Evolutionary conservation across 2,888 invertebrate genomes (phyloP).

Genomic region (Taenaris catops): DNA sequence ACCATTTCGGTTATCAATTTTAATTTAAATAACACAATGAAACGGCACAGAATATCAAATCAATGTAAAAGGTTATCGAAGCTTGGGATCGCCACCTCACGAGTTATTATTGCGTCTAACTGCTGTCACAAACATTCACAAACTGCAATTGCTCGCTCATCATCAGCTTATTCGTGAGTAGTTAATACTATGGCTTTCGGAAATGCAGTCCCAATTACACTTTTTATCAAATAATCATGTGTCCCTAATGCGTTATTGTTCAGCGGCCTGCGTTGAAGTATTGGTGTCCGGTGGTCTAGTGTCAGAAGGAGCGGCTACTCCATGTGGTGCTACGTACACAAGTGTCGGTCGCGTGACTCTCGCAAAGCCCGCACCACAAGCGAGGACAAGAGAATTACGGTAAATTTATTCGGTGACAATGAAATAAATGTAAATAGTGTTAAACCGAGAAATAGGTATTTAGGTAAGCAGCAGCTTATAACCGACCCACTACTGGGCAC

Average conservation of each 20-base stretch:
- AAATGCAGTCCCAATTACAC: too few relatives aligned
- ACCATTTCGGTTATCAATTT: too few relatives aligned
- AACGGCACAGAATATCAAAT: too few relatives aligned
- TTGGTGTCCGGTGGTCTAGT: slow-evolving; percentile 68
- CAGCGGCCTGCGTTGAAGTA: slow-evolving; percentile 69
- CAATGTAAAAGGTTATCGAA: slow-evolving; percentile 98
- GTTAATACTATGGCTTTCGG: too few relatives aligned
- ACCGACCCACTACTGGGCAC: too few relatives aligned
- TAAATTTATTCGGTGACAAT: too few relatives aligned
- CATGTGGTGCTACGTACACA: slow-evolving; percentile 71
- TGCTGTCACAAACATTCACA: slow-evolving; percentile 85
- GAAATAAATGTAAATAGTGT: too few relatives aligned
- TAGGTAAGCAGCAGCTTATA: too few relatives aligned
- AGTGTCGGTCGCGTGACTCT: slow-evolving; percentile 68
- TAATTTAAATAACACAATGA: too few relatives aligned
- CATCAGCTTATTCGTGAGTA: slow-evolving; percentile 92
- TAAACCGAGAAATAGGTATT: too few relatives aligned
- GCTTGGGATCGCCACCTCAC: slow-evolving; percentile 86
- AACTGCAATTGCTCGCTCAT: slow-evolving; percentile 96
- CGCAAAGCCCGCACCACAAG: slow-evolving; percentile 57
- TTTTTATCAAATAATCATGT: not conserved
- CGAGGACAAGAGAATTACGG: slow-evolving; percentile 67
- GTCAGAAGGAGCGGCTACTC: slow-evolving; percentile 69
- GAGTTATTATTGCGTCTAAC: slow-evolving; percentile 91
- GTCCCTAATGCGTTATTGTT: not conserved